Base-by-base conservation (phyloP, 2,797 vertebrate genomes). In the Catostomus latipinnis region DNA sequence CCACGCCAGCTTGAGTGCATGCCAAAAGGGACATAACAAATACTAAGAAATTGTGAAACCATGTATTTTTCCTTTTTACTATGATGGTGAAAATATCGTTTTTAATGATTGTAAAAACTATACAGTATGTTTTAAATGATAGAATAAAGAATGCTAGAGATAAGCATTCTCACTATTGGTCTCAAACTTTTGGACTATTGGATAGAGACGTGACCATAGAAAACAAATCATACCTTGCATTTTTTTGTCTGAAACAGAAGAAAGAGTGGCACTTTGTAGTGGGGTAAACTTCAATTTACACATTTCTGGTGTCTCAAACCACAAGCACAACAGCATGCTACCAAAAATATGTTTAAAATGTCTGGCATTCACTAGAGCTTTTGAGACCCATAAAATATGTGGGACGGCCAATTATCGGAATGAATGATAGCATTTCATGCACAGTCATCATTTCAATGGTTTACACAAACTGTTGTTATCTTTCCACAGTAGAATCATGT, bases 291-390 rank as follows among this genome's bases (percentile, higher is more conserved):
- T 85, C 18, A 86, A 62, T 85, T 72, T 82, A 83, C 63, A 82
- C 34, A 34, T 74, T 78, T 74, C 71, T 80, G 54, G 61, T 78
- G 77, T 76, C 74, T 83, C 56, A 82, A 83, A 85, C 81, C 76
- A 57, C 68, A 78, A 67, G 5, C 73, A 62, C 61, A 69, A 85
- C 49, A 57, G 70, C 52, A 65, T 18, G 14, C 75, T 80, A 57
- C 68, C 13, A 76, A 83, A 85, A 82, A 78, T 86, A 84, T 88
- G 83, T 87, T 81, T 82, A 85, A 85, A 86, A 87, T 86, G 82
- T 77, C 78, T 83, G 83, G 83, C 60, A 85, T 85, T 81, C 66
- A 54, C 52, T 67, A 56, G 66, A 78, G 56, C 75, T 85, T 76
- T 75, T 80, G 82, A 71, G 70, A 53, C 62, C 70, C 81, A 80